Evolutionary conservation across 1,140 invertebrate species (phyloP).

Genomic region (Drosophila eugracilis): DNA sequence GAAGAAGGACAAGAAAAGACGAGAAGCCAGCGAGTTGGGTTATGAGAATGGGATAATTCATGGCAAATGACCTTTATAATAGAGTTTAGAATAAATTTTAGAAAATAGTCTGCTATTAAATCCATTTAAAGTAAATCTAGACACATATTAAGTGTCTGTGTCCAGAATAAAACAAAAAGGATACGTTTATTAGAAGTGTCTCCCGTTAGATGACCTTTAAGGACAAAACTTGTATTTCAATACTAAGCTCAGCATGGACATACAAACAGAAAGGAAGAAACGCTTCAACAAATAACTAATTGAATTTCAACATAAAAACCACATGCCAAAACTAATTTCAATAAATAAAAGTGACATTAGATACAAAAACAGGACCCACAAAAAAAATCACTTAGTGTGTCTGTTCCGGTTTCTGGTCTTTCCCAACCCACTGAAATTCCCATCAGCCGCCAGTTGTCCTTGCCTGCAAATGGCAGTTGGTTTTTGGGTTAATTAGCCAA

Average conservation of each 20-base stretch:
- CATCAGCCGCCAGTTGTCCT: slow-evolving; percentile 38
- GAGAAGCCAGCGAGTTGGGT: slow-evolving; percentile 5
- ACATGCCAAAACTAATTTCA: slow-evolving; percentile 67
- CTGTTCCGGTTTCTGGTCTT: slow-evolving; percentile 43
- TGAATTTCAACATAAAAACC: slow-evolving; percentile 39
- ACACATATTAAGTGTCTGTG: too few species aligned
- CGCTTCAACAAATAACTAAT: slow-evolving; percentile 37
- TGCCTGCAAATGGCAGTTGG: slow-evolving; percentile 71
- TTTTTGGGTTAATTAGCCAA: slow-evolving; percentile 80
- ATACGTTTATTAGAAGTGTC: too few species aligned
- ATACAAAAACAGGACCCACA: slow-evolving; percentile 18
- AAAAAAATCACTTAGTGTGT: slow-evolving; percentile 58
- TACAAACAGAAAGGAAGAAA: slow-evolving; percentile 14
- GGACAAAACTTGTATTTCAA: not conserved
- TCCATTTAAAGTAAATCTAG: too few species aligned
- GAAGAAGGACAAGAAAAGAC: slow-evolving; percentile 2
- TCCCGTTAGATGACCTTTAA: too few species aligned
- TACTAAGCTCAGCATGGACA: not conserved
- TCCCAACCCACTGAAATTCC: not conserved
- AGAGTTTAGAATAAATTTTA: not conserved
- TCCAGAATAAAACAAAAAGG: too few species aligned
- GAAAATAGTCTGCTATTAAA: too few species aligned
- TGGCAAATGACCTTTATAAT: too few species aligned
- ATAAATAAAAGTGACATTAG: slow-evolving; percentile 75
- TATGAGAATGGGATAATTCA: not conserved